Conservation (phyloP, 1,140 invertebrate species). For the Amphibalanus amphitrite region DNA sequence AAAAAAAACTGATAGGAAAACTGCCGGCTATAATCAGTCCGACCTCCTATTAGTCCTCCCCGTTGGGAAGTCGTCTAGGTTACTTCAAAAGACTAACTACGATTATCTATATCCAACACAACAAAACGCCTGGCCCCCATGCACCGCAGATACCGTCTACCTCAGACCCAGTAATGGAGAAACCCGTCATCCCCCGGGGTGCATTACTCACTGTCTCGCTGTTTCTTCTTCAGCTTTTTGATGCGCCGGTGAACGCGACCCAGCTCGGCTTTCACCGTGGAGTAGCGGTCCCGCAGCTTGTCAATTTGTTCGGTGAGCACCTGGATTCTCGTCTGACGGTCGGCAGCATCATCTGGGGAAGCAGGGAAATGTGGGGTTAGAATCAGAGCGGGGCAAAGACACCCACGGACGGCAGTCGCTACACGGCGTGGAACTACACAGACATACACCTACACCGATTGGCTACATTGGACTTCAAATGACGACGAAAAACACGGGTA, state of each 20-base stretch:
- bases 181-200: too few relatives aligned
- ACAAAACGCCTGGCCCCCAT: too few relatives aligned
- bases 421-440: not conserved
- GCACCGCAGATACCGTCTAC: too few relatives aligned
- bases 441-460: not conserved
- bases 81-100: too few relatives aligned
- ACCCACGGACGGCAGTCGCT: not conserved
- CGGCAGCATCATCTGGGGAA: not conserved
- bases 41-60: too few relatives aligned
- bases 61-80: too few relatives aligned
- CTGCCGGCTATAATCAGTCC: too few relatives aligned
- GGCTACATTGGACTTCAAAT: too few relatives aligned
- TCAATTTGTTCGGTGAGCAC: not conserved
- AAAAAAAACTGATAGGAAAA: too few relatives aligned
- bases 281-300: not conserved
- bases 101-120: too few relatives aligned
- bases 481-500: too few relatives aligned
- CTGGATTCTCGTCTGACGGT: not conserved
- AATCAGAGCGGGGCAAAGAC: not conserved
- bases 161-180: too few relatives aligned
- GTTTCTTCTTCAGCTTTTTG: slow-evolving; percentile 1
- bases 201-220: not conserved
- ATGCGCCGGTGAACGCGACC: not conserved
- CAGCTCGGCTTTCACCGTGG: not conserved
- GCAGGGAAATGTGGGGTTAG: not conserved